These are phyloP conservation scores for Aselliscus stoliczkanus DNA, from an alignment of 2,797 vertebrate genomes.

Conservation along the genomic window DNA sequence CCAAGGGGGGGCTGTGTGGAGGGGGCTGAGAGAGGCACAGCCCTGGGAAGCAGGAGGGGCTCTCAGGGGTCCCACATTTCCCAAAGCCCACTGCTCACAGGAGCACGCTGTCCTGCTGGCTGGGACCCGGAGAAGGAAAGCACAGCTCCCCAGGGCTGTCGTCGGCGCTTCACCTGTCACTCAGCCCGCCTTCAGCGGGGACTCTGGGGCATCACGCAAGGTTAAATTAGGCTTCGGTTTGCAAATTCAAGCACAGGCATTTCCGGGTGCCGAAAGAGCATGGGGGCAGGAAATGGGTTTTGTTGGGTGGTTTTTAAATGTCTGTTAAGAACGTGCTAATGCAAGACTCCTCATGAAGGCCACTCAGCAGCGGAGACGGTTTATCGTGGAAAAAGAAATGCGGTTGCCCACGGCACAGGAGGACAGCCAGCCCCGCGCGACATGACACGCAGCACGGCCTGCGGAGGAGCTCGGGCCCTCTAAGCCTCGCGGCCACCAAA, in stretches of 20 bases:
- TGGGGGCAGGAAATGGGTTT: neutral
- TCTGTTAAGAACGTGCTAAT: neutral
- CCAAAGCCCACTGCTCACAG: neutral
- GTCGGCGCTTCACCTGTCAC: rapidly evolving
- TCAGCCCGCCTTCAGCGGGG: neutral
- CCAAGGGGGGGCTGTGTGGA: neutral
- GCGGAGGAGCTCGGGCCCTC: neutral
- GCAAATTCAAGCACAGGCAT: neutral
- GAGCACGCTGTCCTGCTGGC: rapidly evolving
- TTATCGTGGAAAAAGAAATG: neutral
- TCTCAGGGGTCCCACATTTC: neutral
- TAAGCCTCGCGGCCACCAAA: rapidly evolving
- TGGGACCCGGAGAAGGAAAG: no score
- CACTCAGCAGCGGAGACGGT: neutral
- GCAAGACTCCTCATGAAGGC: neutral
- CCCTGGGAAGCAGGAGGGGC: neutral
- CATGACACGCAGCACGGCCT: neutral
- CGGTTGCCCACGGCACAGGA: neutral
- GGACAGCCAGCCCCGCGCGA: neutral
- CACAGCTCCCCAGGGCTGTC: neutral
- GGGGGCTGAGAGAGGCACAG: rapidly evolving
- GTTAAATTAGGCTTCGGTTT: neutral
- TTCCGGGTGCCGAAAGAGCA: neutral
- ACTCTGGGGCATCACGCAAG: neutral
- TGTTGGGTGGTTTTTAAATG: neutral